phyloP scores from a whole-genome alignment of 35 echinoderm and acorn worm genomes.

The Lytechinus variegatus region DNA sequence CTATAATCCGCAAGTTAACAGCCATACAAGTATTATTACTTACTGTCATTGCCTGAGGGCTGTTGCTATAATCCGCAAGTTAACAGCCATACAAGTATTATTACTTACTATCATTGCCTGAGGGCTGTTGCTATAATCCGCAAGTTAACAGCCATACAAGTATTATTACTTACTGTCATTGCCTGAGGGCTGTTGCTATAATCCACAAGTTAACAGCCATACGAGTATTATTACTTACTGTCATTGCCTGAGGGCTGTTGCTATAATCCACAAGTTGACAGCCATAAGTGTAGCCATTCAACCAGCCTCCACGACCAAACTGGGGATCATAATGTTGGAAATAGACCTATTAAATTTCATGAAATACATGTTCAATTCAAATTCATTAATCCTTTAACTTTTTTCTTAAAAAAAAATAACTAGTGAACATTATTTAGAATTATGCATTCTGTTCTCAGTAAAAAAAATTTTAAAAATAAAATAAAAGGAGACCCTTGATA shows the following conservation, averaged over 20 bases:
- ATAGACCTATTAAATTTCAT: too few relatives aligned
- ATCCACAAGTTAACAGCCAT: background rate
- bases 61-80: too few relatives aligned
- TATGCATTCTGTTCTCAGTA: too few relatives aligned
- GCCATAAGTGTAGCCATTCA: slow-evolving; percentile 85
- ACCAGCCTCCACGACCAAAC: slow-evolving; percentile 92
- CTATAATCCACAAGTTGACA: slow-evolving; percentile 93
- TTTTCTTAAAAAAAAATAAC: too few relatives aligned
- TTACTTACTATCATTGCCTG: background rate
- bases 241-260: slow-evolving; percentile 74
- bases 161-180: slow-evolving; percentile 67
- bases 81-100: background rate
- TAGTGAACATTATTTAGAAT: too few relatives aligned
- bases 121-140: background rate
- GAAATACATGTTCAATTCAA: too few relatives aligned
- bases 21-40: background rate
- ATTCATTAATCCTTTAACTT: too few relatives aligned
- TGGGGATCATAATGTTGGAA: background rate
- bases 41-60: background rate
- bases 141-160: background rate
- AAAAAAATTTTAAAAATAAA: too few relatives aligned
- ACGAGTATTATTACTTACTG: slow-evolving; percentile 58
- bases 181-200: slow-evolving; percentile 58
- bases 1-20: too few relatives aligned
- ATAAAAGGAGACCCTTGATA: too few relatives aligned